Evolutionary conservation across 1,140 invertebrate species (phyloP), one percentile per base, ranked within the genome.

Genomic region (Delia radicum): DNA sequence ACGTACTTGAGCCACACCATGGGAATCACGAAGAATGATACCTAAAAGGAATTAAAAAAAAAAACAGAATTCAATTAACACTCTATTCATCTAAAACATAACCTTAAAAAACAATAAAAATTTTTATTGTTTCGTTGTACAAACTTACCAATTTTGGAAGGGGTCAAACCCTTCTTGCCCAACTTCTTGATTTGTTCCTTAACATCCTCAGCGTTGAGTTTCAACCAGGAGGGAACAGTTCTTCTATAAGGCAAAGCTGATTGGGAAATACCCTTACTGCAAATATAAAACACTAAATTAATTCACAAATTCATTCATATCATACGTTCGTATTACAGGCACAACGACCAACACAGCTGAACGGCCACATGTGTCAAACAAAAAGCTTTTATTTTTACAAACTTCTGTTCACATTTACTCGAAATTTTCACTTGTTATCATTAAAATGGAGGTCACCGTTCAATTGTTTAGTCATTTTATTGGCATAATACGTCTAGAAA

Each of bases 261-360:
- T 87, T 99, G 96, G 92, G 98, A 99, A 87, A 99, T 99, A 96
- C 98, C 98, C 93, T 99, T 99, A 86, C 98, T 99, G 89, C 81
- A 93, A 91, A 29, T 37, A 69, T 2, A 10, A 33, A 69, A 33
- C n/a, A 31, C 18, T 33, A 69, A 31, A 24, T 21, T 21, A 33
- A n/a, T 69, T 69, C 15, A 33, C 65, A 4, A 69, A n/a, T n/a
- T 37, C 10, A 42, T 42, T 42, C n/a, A 10, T 29, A 2, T 5
- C 15, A 69, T 37, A 21, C 15, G 8, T 67, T 29, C 29, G 28
- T 31, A n/a, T 67, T 7, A 31, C 7, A 29, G n/a, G 62, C 31
- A 12, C 46, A 72, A 74, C 65, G 76, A 21, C 73, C n/a, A 33
- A 15, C 21, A 37, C 65, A 69, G 29, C 33, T 69, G 65, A 69